phyloP scores from a whole-genome alignment of 2,113 vertebrate genomes.

The Nasalis larvatus region DNA sequence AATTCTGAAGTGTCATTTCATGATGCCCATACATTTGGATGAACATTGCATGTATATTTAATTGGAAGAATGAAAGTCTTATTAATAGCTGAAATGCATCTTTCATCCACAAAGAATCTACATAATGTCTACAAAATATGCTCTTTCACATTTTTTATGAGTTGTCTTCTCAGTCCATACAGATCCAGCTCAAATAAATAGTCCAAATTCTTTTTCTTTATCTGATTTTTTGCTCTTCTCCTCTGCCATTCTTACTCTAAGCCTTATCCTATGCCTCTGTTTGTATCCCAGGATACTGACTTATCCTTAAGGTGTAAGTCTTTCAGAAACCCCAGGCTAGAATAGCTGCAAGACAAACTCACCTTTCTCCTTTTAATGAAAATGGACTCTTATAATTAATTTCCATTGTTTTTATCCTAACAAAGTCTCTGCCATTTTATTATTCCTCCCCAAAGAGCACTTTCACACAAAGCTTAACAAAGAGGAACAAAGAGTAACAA shows the following conservation, averaged over 20 bases:
- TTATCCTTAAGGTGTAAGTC: not conserved
- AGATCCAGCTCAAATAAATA: not conserved
- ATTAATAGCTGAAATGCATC: not conserved
- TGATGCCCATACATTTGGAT: not conserved
- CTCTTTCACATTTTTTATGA: not conserved
- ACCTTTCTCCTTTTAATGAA: not conserved
- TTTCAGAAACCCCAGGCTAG: not conserved
- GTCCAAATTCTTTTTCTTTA: not conserved
- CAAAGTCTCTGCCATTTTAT: not conserved
- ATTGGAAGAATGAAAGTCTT: not conserved
- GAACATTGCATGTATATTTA: not conserved
- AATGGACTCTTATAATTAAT: not conserved
- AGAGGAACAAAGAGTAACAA: not conserved
- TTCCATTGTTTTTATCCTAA: not conserved
- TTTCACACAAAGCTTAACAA: not conserved
- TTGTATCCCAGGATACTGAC: not conserved
- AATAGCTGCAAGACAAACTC: not conserved
- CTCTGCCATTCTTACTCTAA: not conserved
- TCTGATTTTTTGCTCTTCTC: not conserved
- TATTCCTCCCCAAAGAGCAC: not conserved
- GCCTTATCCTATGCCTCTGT: not conserved
- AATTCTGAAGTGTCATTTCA: not conserved
- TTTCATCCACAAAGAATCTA: not conserved
- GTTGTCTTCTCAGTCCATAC: not conserved
- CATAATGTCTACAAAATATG: not conserved